Evolutionary conservation across 1,140 invertebrate genomes (phyloP).

Genomic region (Trachymyrmex cornetzi): DNA sequence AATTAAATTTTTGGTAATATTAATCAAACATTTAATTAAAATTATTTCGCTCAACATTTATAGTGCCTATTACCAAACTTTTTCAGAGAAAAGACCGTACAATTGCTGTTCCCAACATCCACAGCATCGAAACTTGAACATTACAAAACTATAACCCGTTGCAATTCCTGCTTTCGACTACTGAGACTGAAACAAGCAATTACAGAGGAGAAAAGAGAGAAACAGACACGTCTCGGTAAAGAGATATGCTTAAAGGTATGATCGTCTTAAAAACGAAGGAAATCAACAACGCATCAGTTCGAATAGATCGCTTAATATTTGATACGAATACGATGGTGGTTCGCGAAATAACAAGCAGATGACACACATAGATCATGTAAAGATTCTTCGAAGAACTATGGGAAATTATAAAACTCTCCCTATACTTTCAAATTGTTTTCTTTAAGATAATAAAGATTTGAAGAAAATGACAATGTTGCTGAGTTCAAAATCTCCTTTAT

Average conservation of each 20-base stretch:
- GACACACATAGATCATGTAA: background rate
- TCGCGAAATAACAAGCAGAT: constrained; percentile 1
- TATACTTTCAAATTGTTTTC: background rate
- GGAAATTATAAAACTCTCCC: background rate
- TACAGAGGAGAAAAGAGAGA: background rate
- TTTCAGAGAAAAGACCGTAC: background rate
- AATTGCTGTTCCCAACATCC: background rate
- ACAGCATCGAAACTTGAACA: constrained; percentile 3
- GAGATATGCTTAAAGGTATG: background rate
- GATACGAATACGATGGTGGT: constrained; percentile 56
- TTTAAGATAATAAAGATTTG: constrained; percentile 12
- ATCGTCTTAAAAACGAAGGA: constrained; percentile 5
- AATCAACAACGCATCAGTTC: background rate
- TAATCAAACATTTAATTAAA: no score
- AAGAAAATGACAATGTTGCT: constrained; percentile 57
- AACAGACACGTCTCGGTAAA: background rate
- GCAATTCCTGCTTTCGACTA: constrained; percentile 24
- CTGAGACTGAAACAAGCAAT: constrained; percentile 22
- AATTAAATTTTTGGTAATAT: no score
- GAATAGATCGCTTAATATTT: background rate
- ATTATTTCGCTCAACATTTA: no score
- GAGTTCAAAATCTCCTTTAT: constrained; percentile 67
- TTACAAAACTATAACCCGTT: constrained; percentile 3
- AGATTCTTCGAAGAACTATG: background rate
- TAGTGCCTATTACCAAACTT: no score